Evolutionary conservation across 2,797 vertebrate genomes (phyloP).

Genomic region (Aratinga solstitialis): DNA sequence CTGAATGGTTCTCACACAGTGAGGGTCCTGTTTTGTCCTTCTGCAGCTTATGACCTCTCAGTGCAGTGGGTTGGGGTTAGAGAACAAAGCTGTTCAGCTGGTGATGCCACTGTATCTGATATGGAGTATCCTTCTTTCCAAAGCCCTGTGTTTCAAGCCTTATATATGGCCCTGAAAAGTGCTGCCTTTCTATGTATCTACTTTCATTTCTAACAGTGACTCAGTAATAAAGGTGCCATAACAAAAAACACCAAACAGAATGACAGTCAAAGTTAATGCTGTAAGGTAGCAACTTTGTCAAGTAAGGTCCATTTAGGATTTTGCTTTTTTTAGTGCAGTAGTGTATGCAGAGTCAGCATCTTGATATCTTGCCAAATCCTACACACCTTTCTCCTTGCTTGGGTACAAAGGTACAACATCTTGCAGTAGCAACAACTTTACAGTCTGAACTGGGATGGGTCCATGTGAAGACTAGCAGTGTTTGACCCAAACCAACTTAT

Average conservation of each 20-base stretch:
- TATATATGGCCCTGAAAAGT: neutral
- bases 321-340: neutral
- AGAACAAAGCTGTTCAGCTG: neutral
- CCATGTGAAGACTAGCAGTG: neutral
- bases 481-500: neutral
- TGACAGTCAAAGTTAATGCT: neutral
- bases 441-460: fast-evolving
- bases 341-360: neutral
- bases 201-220: neutral
- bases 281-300: neutral
- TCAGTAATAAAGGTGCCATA: neutral
- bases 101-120: neutral
- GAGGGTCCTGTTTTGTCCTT: neutral
- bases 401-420: neutral
- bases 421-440: neutral
- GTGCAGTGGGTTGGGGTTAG: neutral
- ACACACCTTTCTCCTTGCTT: neutral
- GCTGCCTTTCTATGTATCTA: neutral
- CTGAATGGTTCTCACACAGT: neutral
- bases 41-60: neutral
- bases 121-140: neutral
- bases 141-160: neutral
- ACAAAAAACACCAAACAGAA: neutral
- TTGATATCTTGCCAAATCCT: neutral
- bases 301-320: neutral